Percentiles rank a stretch among this genome's conserved stretches.
Evolutionary conservation across 2,888 invertebrate genomes (phyloP).

Genomic region (Chelonus formosanus): DNA sequence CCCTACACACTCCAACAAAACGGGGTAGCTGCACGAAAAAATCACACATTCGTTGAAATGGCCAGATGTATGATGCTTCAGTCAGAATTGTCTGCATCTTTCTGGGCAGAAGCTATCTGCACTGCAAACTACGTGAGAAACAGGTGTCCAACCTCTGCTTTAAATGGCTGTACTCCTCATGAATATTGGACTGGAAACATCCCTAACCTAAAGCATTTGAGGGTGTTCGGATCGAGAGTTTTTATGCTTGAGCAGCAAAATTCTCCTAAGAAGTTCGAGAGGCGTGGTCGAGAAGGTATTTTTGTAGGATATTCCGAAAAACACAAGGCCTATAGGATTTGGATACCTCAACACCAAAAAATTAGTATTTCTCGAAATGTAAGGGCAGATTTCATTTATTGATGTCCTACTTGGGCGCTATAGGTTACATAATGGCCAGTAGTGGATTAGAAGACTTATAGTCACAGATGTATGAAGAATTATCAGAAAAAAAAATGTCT

Average conservation of each 20-base stretch:
- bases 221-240: slow-evolving; percentile 8
- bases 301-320: slow-evolving; percentile 29
- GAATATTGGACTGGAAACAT: slow-evolving; percentile 10
- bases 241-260: too few relatives aligned
- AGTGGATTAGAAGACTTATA: too few relatives aligned
- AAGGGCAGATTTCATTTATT: too few relatives aligned
- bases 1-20: slow-evolving; percentile 29
- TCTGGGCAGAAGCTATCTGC: neutral
- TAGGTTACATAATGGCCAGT: too few relatives aligned
- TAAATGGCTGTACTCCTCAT: slow-evolving; percentile 11
- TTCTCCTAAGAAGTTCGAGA: too few relatives aligned
- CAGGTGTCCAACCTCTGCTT: slow-evolving; percentile 19
- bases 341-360: too few relatives aligned
- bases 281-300: neutral
- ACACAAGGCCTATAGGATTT: slow-evolving; percentile 19
- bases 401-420: too few relatives aligned
- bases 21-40: slow-evolving; percentile 24
- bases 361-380: too few relatives aligned
- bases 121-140: slow-evolving; percentile 21
- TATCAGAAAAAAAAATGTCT: too few relatives aligned
- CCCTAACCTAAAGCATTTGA: slow-evolving; percentile 1
- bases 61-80: slow-evolving; percentile 25
- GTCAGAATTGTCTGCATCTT: neutral
- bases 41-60: slow-evolving; percentile 26
- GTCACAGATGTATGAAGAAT: too few relatives aligned